Conservation (phyloP, 2,113 vertebrate species). For the Poeciliopsis retropinna region DNA sequence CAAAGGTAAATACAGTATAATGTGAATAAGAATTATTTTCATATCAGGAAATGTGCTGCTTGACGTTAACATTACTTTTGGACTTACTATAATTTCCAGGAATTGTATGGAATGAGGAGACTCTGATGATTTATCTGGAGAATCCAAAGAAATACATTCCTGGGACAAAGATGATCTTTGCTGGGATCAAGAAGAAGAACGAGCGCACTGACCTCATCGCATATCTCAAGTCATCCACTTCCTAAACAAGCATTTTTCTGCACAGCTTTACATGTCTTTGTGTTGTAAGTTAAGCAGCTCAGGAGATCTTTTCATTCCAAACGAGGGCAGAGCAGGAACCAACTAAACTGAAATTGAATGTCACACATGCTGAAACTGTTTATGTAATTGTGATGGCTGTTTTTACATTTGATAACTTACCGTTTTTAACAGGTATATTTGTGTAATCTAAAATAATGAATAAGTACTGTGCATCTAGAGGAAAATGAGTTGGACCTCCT, state of each 20-base stretch:
- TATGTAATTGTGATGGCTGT: conserved; percentile 33
- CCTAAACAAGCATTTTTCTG: conserved; percentile 49
- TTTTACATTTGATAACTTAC: conserved; percentile 45
- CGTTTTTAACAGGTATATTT: conserved; percentile 61
- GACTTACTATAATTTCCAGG: conserved; percentile 61
- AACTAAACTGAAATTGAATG: conserved; percentile 23
- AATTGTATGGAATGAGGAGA: conserved; percentile 81
- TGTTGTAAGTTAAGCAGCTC: conserved; percentile 7
- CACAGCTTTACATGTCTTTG: conserved; percentile 12
- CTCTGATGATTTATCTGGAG: conserved; percentile 86
- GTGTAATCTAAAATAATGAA: conserved; percentile 62
- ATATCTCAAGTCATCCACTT: conserved; percentile 86
- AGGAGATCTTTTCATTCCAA: conserved; percentile 13
- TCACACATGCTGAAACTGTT: conserved; percentile 34
- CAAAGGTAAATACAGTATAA: conserved; percentile 76
- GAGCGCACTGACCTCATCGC: conserved; percentile 84
- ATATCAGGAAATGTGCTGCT: not conserved
- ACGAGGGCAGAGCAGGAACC: not conserved
- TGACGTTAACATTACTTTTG: conserved; percentile 7
- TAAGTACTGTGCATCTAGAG: conserved; percentile 36
- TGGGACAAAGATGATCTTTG: conserved; percentile 89
- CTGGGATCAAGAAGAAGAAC: conserved; percentile 88
- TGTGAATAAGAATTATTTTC: not conserved
- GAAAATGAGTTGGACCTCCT: conserved; percentile 11
- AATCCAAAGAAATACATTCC: conserved; percentile 91